Percentiles rank a stretch among this genome's conserved stretches.
phyloP scores from a whole-genome alignment of 35 echinoderm and acorn worm species.

The Apostichopus parvimensis region DNA sequence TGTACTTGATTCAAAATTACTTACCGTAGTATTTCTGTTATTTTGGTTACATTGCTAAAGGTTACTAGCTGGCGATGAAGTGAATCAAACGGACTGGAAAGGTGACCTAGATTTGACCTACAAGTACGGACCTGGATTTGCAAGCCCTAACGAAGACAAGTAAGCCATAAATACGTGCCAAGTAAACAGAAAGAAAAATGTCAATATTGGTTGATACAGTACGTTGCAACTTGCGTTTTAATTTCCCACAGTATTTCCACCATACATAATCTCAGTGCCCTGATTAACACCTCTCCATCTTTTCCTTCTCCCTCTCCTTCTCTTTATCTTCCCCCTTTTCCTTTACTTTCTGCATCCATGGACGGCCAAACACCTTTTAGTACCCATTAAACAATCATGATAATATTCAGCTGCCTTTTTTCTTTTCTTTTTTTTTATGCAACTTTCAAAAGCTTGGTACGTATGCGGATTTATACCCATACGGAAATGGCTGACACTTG shows the following conservation, averaged over 20 bases:
- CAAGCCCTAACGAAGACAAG: constrained; percentile 54
- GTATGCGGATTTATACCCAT: constrained; percentile 47
- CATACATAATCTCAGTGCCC: no score
- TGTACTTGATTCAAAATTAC: neutral
- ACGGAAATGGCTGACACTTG: constrained; percentile 33
- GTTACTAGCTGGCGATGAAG: constrained; percentile 45
- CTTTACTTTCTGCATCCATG: no score
- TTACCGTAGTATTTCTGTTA: neutral
- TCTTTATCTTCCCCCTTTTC: no score
- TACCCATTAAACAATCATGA: neutral
- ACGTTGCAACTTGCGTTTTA: no score
- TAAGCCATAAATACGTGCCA: neutral
- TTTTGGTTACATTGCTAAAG: neutral
- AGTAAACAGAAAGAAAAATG: no score
- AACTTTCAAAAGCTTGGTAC: constrained; percentile 15
- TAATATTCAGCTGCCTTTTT: neutral
- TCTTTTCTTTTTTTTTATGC: neutral
- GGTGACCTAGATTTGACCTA: constrained; percentile 68
- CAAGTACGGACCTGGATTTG: constrained; percentile 74
- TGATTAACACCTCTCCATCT: no score
- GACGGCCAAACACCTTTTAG: no score
- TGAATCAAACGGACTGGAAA: constrained; percentile 42
- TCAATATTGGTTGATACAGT: no score
- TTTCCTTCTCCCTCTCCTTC: no score
- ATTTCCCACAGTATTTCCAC: no score